phyloP scores from a whole-genome alignment of 1,140 invertebrate species.

The Dryas iulia region DNA sequence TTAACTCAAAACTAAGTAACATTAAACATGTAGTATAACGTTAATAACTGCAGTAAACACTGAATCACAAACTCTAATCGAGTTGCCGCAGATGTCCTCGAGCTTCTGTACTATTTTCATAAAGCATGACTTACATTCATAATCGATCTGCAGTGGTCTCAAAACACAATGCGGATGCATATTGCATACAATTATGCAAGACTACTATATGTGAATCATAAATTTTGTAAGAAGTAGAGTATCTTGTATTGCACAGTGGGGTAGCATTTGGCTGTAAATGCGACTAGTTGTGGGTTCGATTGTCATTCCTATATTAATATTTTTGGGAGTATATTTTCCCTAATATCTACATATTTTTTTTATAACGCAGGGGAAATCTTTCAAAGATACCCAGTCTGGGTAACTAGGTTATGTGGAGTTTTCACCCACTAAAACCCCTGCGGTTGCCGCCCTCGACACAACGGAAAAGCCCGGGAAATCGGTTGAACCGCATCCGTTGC shows the following conservation, averaged over 20 bases:
- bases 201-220: not conserved
- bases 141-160: conserved; percentile 2
- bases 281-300: too few relatives aligned
- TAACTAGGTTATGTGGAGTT: too few relatives aligned
- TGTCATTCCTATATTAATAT: too few relatives aligned
- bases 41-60: conserved; percentile 14
- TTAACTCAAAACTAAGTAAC: conserved; percentile 16
- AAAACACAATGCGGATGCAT: not conserved
- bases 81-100: conserved; percentile 26
- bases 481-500: too few relatives aligned
- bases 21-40: conserved; percentile 18
- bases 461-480: too few relatives aligned
- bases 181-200: not conserved
- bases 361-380: too few relatives aligned
- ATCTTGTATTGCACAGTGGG: not conserved
- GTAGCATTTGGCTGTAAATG: too few relatives aligned
- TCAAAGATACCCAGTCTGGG: too few relatives aligned
- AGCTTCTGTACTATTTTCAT: conserved; percentile 22
- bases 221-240: not conserved
- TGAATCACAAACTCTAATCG: conserved; percentile 27
- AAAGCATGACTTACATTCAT: conserved; percentile 13
- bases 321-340: too few relatives aligned
- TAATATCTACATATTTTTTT: too few relatives aligned
- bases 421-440: too few relatives aligned
- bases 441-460: too few relatives aligned